Evolutionary conservation across 2,113 vertebrate genomes (phyloP), one percentile per base, ranked within the genome.

Genomic region (Eclectus roratus): DNA sequence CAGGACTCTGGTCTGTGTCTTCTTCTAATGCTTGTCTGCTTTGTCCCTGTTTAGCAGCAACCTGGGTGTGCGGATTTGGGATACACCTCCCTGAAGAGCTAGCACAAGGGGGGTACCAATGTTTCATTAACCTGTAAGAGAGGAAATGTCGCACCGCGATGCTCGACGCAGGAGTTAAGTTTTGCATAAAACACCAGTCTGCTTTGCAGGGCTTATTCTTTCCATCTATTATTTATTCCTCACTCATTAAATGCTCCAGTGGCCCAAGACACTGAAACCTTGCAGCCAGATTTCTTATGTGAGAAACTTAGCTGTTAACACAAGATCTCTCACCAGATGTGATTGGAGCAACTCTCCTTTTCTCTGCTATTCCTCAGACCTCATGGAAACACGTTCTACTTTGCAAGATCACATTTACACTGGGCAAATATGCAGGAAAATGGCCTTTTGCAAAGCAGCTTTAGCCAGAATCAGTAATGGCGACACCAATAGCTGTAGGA

Each of bases 101-200:
- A 29, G 3, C n/a, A 1, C 7, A 11, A 55, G 33, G 25, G 0
- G 2, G 21, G 5, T 6, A 9, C 24, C 47, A 3, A 21, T 1
- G 2, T 63, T 78, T 63, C 68, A 10, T 69, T n/a, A 24, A 37
- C 63, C 66, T 37, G 1, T 1, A 35, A 37, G 44, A 3, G 2
- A 17, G 11, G 25, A 39, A 12, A 20, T 1, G 6, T 56, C 47
- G 4, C 6, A 18, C 11, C 39, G 20, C 3, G 1, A 13, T 6
- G 69, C 73, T 81, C 43, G 29, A 39, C 0, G 41, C 33, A 27
- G 52, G 0, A 4, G 11, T 60, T 43, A 10, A 52, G 6, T 5
- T 17, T 10, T 27, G 4, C 71, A 35, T 17, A 52, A 74, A 79
- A 27, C 25, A 28, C 37, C 63, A 2, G 6, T 58, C 53, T 66